Evolutionary conservation across 2,113 vertebrate genomes (phyloP), one percentile per base, ranked within the genome.

Genomic region (Corythornis cristatus): DNA sequence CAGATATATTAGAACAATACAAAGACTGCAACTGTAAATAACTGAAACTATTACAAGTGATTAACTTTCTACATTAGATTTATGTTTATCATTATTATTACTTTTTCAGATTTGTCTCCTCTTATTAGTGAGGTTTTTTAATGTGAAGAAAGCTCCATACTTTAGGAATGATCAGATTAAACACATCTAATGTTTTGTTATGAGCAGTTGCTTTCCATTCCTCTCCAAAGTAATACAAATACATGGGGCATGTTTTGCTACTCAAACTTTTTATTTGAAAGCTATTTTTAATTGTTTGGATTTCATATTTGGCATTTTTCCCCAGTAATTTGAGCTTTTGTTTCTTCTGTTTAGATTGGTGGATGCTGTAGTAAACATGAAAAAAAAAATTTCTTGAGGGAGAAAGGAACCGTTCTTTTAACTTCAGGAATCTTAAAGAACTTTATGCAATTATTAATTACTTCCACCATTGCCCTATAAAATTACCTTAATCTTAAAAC

Each of bases 401-500:
- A 93, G 71, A 83, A 16, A 76, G 29, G 35, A 83, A 10, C 19
- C 19, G 37, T 76, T 86, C 26, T 79, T 92, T 88, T 90, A 65
- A 88, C 51, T 65, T 58, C 87, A 61, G 35, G 21, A 37, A 37
- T 50, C 73, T 78, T 53, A 56, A 86, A 77, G 21, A 89, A 87
- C 73, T 14, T 43, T 18, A 81, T 88, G 77, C 23, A 26, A 80
- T 95, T 71, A 58, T 46, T 8, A 1, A 25, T 35, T 90, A 64
- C 33, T 76, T 92, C 74, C 22, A 50, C 65, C 5, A 33, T 57
- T 79, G 2, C 2, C 17, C 42, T 89, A 78, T 71, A 71, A 86
- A 92, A 70, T 83, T 85, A 84, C 72, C 75, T 80, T 94, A 62
- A 31, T 83, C 75, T 95, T 88, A 82, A 91, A 95, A 80, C 9